phyloP scores from a whole-genome alignment of 2,888 invertebrate genomes.

The Neelides folsomi region DNA sequence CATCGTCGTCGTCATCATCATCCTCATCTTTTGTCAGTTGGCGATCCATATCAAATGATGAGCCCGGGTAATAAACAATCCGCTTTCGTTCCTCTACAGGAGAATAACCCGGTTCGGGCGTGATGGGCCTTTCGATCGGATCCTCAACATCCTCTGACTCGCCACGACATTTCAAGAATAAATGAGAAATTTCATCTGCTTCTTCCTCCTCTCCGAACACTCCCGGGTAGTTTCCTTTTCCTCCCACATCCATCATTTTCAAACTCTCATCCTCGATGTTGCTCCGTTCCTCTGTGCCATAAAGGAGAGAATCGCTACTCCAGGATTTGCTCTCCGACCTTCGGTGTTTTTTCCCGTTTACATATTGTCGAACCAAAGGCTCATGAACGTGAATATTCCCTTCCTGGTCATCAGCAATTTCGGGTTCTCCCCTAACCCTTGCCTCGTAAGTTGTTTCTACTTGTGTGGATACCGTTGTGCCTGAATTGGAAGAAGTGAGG shows the following conservation, averaged over 20 bases:
- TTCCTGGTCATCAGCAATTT: slow-evolving; percentile 39
- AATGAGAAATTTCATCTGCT: slow-evolving; percentile 35
- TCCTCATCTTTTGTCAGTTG: slow-evolving; percentile 36
- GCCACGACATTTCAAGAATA: slow-evolving; percentile 15
- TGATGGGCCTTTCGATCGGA: slow-evolving; percentile 44
- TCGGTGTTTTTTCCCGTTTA: slow-evolving; percentile 21
- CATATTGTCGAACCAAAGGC: slow-evolving; percentile 20
- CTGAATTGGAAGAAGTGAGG: slow-evolving; percentile 29
- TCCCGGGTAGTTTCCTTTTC: no score
- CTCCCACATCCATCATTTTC: not conserved
- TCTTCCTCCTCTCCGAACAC: slow-evolving; percentile 37
- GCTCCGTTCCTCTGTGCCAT: slow-evolving; percentile 27
- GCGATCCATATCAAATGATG: slow-evolving; percentile 13
- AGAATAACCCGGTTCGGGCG: slow-evolving; percentile 41
- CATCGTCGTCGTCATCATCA: slow-evolving; percentile 46
- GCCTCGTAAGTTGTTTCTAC: slow-evolving; percentile 32
- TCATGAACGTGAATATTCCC: slow-evolving; percentile 38
- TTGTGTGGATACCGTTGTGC: slow-evolving; percentile 31
- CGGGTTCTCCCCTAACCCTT: slow-evolving; percentile 30
- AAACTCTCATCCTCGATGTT: slow-evolving; percentile 33
- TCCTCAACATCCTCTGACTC: slow-evolving; percentile 36
- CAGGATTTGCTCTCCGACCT: slow-evolving; percentile 30
- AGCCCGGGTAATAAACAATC: slow-evolving; percentile 28
- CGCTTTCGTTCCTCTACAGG: slow-evolving; percentile 16
- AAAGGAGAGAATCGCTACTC: slow-evolving; percentile 22